These are phyloP conservation scores for Latrodectus geometricus DNA, from an alignment of 1,140 invertebrate species.

Conservation along the genomic window DNA sequence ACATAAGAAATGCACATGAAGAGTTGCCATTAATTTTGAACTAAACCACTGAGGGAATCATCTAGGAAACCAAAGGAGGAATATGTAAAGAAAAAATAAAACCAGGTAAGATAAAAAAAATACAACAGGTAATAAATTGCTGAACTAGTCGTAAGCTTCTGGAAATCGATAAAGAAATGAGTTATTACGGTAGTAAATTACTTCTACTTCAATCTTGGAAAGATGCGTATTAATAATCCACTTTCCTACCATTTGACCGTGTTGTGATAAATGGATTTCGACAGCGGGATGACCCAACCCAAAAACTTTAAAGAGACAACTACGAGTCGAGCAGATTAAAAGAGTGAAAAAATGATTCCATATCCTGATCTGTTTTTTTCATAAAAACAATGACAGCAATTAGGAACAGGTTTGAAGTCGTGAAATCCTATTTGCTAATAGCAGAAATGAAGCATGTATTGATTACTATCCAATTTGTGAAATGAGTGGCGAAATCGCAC, in stretches of 20 bases:
- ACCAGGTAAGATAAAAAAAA: too few relatives aligned
- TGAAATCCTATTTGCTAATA: too few relatives aligned
- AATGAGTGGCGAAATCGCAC: too few relatives aligned
- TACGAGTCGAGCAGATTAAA: background rate
- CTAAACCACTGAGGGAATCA: background rate
- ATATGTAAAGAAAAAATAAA: too few relatives aligned
- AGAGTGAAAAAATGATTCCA: too few relatives aligned
- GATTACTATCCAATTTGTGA: too few relatives aligned
- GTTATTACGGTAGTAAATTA: constrained; percentile 52
- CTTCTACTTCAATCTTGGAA: background rate
- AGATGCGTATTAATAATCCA: constrained; percentile 29
- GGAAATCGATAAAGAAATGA: constrained; percentile 28
- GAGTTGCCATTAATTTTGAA: background rate
- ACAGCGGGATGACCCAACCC: constrained; percentile 13
- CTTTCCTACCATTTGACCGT: constrained; percentile 14
- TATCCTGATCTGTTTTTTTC: too few relatives aligned
- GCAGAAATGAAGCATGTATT: too few relatives aligned
- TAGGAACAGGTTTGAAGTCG: too few relatives aligned
- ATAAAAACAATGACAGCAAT: too few relatives aligned
- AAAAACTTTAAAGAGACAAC: constrained; percentile 4
- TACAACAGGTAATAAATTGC: background rate
- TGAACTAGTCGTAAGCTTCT: background rate
- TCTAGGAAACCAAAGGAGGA: background rate
- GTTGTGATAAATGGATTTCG: constrained; percentile 35
- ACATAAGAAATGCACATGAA: background rate